Evolutionary conservation across 2,113 vertebrate genomes (phyloP), one percentile per base, ranked within the genome.

Genomic region (Mormyrus lacerda): DNA sequence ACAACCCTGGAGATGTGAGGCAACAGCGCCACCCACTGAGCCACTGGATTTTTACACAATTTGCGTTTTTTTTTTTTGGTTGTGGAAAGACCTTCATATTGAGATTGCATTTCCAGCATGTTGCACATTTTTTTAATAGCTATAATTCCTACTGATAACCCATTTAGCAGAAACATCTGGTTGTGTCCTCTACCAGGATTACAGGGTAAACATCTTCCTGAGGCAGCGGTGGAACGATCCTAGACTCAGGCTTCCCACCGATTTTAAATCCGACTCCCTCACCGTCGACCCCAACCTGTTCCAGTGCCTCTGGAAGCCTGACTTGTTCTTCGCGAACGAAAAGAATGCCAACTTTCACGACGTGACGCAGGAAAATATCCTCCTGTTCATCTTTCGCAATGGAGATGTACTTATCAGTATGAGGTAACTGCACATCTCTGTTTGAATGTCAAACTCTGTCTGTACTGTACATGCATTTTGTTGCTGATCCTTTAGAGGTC

Each of bases 341-440:
- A 99, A 99, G 94, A 97, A 97, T 89, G 98, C 98, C 27, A 99
- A 99, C 93, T 99, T 99, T 88, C 98, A 99, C 65, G 98, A 99
- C 47, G 98, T 99, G 21, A 99, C 98, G 2, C 98, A 99, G 92
- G 98, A 99, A 93, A 99, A 99, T 92, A 99, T 99, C 88, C 96
- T 99, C 0, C 96, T 99, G 11, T 99, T 99, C 92, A 99, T 99
- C 92, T 99, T 98, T 92, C 97, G 97, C 27, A 98, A 98, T 89
- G 98, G 98, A 89, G 98, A 99, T 4, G 97, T 99, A 58, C 94
- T 99, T 21, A 97, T 99, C 90, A 99, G 98, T 92, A 99, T 99
- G 98, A 98, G 98, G 98, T 98, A 94, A 94, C 58, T 58, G 31
- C 8, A 6, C 31, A 19, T 13, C 17, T 17, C 45, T 44, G 5